phyloP scores from a whole-genome alignment of 53 echinoderm and acorn worm genomes.

The Luidia sarsii region DNA sequence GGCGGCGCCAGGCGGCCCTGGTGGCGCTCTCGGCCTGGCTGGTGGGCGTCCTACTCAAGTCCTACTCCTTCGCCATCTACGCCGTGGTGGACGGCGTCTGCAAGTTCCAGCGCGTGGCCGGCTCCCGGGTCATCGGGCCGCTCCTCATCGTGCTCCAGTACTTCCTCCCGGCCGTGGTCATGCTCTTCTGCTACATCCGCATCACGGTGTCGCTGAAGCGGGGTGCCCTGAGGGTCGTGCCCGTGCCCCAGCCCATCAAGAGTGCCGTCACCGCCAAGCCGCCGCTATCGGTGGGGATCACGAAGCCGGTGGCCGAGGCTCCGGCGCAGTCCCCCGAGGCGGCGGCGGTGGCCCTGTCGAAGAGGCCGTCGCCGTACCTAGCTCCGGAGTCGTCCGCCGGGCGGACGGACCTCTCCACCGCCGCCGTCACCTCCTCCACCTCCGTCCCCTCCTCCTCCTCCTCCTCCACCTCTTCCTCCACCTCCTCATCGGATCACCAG shows the following conservation, averaged over 20 bases:
- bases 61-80: conserved; percentile 33
- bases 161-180: conserved; percentile 26
- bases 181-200: conserved; percentile 27
- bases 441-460: conserved; percentile 25
- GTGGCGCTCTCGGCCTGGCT: conserved; percentile 4
- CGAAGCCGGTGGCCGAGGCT: no score
- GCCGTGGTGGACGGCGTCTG: conserved; percentile 19
- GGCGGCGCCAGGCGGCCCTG: neutral
- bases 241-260: no score
- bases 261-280: no score
- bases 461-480: no score
- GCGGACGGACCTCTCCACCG: no score
- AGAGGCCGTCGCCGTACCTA: no score
- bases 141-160: conserved; percentile 35
- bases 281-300: no score
- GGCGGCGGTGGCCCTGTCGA: no score
- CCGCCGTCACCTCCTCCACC: conserved; percentile 64
- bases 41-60: conserved; percentile 24
- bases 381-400: conserved; percentile 31
- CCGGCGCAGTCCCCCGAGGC: no score
- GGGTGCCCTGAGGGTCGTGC: no score
- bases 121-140: conserved; percentile 32
- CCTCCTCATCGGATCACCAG: conserved; percentile 12
- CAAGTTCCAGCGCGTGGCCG: neutral
- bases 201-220: conserved; percentile 26